Percentiles rank a stretch among this genome's conserved stretches.
phyloP scores from a whole-genome alignment of 2,797 vertebrate species.

The Telmatherina bonti region DNA sequence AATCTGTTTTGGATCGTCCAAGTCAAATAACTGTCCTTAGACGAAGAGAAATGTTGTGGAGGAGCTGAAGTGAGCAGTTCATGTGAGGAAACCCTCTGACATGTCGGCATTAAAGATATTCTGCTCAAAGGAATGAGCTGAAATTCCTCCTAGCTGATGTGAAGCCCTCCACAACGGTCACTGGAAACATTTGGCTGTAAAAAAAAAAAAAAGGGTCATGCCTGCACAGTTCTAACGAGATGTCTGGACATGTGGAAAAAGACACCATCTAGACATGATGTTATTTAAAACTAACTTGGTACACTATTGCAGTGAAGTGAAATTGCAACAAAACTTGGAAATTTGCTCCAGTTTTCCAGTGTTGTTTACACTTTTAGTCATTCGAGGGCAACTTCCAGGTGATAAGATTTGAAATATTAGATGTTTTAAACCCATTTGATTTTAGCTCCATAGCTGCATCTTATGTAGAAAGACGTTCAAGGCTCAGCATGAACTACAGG shows the following conservation, averaged over 20 bases:
- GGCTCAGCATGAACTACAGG: background rate
- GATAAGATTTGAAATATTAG: slow-evolving; percentile 4
- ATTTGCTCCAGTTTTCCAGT: slow-evolving; percentile 1
- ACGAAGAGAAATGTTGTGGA: background rate
- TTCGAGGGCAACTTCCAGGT: slow-evolving; percentile 8
- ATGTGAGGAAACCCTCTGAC: background rate
- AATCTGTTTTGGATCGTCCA: background rate
- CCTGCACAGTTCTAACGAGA: background rate
- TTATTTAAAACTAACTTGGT: slow-evolving; percentile 11
- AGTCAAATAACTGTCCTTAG: background rate
- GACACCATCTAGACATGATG: background rate
- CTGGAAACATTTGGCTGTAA: background rate
- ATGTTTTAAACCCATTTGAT: background rate
- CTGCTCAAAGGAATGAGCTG: background rate
- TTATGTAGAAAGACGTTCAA: background rate
- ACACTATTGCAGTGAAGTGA: background rate
- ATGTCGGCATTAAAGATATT: background rate
- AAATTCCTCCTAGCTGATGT: background rate
- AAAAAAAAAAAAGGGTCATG: background rate
- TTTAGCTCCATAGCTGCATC: background rate
- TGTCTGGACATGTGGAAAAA: background rate
- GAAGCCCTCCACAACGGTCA: background rate
- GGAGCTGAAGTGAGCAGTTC: background rate
- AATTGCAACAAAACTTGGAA: slow-evolving; percentile 5
- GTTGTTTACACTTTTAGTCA: slow-evolving; percentile 9